Evolutionary conservation across 2,113 vertebrate genomes (phyloP).

Genomic region (Sigmodon hispidus): DNA sequence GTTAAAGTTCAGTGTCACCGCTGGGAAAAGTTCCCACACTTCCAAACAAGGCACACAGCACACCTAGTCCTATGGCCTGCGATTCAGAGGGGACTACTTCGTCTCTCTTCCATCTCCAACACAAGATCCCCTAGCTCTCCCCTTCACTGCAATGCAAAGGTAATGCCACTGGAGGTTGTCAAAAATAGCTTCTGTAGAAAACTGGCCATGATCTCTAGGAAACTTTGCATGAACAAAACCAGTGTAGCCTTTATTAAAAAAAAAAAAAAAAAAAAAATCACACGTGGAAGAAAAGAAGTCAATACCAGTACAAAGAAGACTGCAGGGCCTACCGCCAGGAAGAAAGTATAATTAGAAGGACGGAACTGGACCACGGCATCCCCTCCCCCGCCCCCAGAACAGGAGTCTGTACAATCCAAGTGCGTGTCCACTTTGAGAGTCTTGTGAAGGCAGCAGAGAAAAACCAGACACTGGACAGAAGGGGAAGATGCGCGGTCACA

Average conservation of each 20-base stretch:
- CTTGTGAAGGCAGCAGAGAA: conserved; percentile 70
- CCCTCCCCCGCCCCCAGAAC: background rate
- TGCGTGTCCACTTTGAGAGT: conserved; percentile 39
- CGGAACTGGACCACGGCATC: background rate
- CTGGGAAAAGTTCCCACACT: conserved; percentile 81
- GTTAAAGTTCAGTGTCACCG: conserved; percentile 76
- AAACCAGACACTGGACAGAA: background rate
- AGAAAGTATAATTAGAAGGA: conserved; percentile 60
- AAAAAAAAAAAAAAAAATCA: conserved; percentile 80
- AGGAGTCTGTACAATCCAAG: conserved; percentile 52
- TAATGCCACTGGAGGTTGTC: conserved; percentile 87
- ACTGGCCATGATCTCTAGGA: conserved; percentile 87
- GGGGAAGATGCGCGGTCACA: background rate
- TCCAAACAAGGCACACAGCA: conserved; percentile 82
- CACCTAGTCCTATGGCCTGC: conserved; percentile 42
- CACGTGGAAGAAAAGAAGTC: conserved; percentile 65
- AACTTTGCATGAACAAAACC: conserved; percentile 87
- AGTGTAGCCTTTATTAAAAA: conserved; percentile 84
- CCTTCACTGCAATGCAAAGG: conserved; percentile 80
- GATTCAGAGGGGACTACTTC: background rate
- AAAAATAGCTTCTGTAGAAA: conserved; percentile 91
- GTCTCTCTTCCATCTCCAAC: conserved; percentile 34
- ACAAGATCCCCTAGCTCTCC: conserved; percentile 69
- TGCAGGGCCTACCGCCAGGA: conserved; percentile 80
- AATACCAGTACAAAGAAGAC: conserved; percentile 69